phyloP scores from a whole-genome alignment of 2,888 invertebrate species.

The Eupeodes luniger region DNA sequence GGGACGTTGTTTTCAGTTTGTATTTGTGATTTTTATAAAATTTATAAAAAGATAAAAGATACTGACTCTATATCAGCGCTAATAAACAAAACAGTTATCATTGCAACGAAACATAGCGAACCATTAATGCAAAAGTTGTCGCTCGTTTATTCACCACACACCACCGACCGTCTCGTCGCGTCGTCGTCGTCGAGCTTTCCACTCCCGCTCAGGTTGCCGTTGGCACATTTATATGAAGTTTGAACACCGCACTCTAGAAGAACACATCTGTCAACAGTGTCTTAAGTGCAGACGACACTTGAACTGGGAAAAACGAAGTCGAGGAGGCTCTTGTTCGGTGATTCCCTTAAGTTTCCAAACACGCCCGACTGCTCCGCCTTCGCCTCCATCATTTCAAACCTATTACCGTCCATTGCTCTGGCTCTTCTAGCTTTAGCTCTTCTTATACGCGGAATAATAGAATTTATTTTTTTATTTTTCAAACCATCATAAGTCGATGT shows the following conservation, averaged over 20 bases:
- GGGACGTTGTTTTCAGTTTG: not conserved
- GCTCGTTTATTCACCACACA: constrained; percentile 9
- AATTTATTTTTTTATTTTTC: not conserved
- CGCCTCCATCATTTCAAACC: not conserved
- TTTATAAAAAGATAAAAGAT: constrained; percentile 17
- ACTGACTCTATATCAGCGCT: constrained; percentile 34
- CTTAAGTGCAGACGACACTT: constrained; percentile 75
- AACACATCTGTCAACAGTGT: constrained; percentile 68
- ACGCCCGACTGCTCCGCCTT: not conserved
- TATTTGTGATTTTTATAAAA: constrained; percentile 11
- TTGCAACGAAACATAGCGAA: constrained; percentile 20
- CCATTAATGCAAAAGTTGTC: constrained; percentile 37
- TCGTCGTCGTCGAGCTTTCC: not conserved
- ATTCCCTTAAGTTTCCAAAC: constrained; percentile 20
- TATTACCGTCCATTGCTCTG: not conserved
- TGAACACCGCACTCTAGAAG: constrained; percentile 5
- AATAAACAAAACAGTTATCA: constrained; percentile 63
- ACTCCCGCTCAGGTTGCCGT: too few relatives aligned
- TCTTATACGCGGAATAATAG: constrained; percentile 34
- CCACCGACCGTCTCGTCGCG: not conserved
- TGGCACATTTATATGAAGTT: not conserved
- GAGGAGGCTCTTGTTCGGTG: constrained; percentile 27
- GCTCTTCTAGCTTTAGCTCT: not conserved
- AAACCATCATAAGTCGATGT: constrained; percentile 63
- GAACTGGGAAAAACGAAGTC: constrained; percentile 62